Conservation (phyloP, 2,113 vertebrate species). For the Channa maculata region DNA sequence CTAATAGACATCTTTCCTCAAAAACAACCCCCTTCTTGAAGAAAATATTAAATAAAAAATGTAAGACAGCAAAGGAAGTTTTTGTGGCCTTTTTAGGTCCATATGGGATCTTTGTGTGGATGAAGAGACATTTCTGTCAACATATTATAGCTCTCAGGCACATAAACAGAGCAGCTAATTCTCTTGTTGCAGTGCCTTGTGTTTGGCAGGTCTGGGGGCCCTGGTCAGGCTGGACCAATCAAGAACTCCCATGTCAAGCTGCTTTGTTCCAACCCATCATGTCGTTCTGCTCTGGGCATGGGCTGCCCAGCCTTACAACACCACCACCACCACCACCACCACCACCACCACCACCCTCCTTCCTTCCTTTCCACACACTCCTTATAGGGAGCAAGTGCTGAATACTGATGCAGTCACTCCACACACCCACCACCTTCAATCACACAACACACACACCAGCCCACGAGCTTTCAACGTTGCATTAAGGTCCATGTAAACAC, state of each 20-base stretch:
- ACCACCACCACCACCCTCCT: conserved; percentile 34
- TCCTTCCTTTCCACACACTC: conserved; percentile 57
- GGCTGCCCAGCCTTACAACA: conserved; percentile 18
- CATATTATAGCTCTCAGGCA: conserved; percentile 32
- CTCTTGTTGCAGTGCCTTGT: conserved; percentile 55
- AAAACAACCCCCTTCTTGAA: background rate
- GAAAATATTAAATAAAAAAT: background rate
- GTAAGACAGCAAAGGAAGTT: conserved; percentile 18
- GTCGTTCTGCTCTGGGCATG: conserved; percentile 70
- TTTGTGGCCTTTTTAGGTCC: conserved; percentile 29
- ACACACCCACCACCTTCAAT: conserved; percentile 26
- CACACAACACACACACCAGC: conserved; percentile 16
- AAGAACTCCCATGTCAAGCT: conserved; percentile 69
- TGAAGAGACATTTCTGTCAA: conserved; percentile 43
- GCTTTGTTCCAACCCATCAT: conserved; percentile 81
- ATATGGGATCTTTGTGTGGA: conserved; percentile 46
- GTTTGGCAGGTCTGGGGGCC: conserved; percentile 63
- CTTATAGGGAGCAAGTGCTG: conserved; percentile 59
- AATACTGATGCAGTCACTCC: conserved; percentile 75
- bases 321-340: conserved; percentile 28
- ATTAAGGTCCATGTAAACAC: conserved; percentile 13
- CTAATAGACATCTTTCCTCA: background rate
- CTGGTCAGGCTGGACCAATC: conserved; percentile 64
- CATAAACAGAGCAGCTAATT: conserved; percentile 70
- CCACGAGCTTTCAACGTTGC: no score